Conservation (phyloP, 2,113 vertebrate species). For the Felis catus region DNA sequence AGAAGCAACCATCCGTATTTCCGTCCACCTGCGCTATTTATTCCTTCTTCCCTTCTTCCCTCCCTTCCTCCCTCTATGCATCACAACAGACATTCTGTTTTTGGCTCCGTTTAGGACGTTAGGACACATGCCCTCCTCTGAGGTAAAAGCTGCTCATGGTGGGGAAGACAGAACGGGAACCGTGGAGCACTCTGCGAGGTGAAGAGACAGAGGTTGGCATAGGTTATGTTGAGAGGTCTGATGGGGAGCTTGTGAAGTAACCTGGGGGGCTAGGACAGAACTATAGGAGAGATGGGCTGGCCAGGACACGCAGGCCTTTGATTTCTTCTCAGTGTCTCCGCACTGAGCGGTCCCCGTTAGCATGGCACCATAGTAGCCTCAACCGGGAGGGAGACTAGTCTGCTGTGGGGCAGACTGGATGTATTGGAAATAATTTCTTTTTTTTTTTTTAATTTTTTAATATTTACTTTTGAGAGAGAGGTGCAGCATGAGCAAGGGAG, state of each 20-base stretch:
- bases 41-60: not conserved
- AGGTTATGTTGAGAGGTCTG: not conserved
- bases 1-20: not conserved
- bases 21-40: not conserved
- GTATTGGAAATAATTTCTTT: constrained; percentile 10
- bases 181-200: not conserved
- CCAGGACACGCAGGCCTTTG: not conserved
- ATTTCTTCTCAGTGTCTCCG: not conserved
- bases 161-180: not conserved
- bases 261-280: not conserved
- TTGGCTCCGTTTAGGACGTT: not conserved
- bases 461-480: too few relatives aligned
- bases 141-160: not conserved
- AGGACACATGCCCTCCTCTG: not conserved
- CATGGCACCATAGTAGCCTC: not conserved
- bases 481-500: too few relatives aligned
- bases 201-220: not conserved
- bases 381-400: not conserved
- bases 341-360: not conserved
- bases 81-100: not conserved
- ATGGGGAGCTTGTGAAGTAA: not conserved
- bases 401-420: not conserved
- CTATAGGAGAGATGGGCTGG: not conserved
- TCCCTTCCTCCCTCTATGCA: not conserved
- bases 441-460: too few relatives aligned